Evolutionary conservation across 1,140 invertebrate species (phyloP), one percentile per base, ranked within the genome.

Genomic region (Leucophenga varia): DNA sequence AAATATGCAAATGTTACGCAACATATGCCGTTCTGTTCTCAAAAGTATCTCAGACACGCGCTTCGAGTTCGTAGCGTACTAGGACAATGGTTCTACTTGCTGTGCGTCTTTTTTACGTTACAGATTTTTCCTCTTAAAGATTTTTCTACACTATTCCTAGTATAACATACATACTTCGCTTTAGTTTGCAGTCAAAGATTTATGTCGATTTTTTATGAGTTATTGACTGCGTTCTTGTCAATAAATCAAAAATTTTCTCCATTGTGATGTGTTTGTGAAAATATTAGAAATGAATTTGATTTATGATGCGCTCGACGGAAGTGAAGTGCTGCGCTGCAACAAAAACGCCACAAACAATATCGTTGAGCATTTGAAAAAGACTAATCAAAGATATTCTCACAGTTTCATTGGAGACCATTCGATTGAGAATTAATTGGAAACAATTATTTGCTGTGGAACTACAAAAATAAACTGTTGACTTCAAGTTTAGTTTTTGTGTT

Each of bases 191-290:
- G 7, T n/a, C 44, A 30, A 14, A 63, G 63, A 67, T 67, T 67
- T 67, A 67, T 67, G 57, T 67, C 22, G 35, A 45, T 47, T 67
- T 65, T 64, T 64, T 64, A 57, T 65, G 61, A 64, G 54, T 65
- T 64, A 64, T 64, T 67, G 63, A 67, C 56, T 63, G 59, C 5
- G 63, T 67, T 67, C 49, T 39, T 59, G 54, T 59, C 59, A 49
- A 67, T 67, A 67, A 67, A 67, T 67, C 63, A 67, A 49, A 54
- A 47, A 59, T 63, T 63, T 56, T 59, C 47, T 57, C 46, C 56
- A 57, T 63, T 63, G 49, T 63, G 59, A 67, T 63, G 63, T 61
- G 61, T 65, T 65, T 65, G 52, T 67, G 55, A 61, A 57, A 67
- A 65, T 61, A 65, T 65, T 67, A 54, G 58, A 55, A 58, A 47